Percentiles rank a stretch among this genome's conserved stretches.
Conservation (phyloP, 2,113 vertebrate genomes). For the Varanus komodoensis region DNA sequence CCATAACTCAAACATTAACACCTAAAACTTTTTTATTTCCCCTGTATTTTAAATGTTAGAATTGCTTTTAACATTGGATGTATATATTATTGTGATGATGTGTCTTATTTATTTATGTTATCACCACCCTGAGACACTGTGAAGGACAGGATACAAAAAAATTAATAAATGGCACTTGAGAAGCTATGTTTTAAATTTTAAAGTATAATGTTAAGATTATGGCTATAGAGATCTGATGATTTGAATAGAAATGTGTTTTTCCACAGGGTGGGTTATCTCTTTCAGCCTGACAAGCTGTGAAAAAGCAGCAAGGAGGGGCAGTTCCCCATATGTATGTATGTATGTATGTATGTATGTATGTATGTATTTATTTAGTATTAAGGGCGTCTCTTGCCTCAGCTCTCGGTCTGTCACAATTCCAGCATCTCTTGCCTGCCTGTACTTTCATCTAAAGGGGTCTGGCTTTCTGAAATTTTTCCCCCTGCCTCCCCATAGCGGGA, state of each 20-base stretch:
- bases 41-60: no score
- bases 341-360: no score
- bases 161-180: neutral
- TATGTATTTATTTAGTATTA: no score
- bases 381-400: no score
- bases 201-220: neutral
- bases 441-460: neutral
- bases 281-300: neutral
- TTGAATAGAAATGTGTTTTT: neutral
- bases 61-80: no score
- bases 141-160: no score
- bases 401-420: neutral
- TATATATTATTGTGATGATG: no score
- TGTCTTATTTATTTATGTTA: no score
- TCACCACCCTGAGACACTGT: no score
- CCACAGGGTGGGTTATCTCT: neutral
- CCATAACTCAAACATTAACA: neutral
- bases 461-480: neutral
- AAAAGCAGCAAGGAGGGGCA: neutral
- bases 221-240: neutral
- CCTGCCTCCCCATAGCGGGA: neutral
- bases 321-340: neutral
- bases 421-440: neutral
- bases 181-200: neutral
- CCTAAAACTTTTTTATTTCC: no score